phyloP scores from a whole-genome alignment of 1,140 invertebrate genomes.

The Drosophila sulfurigaster region DNA sequence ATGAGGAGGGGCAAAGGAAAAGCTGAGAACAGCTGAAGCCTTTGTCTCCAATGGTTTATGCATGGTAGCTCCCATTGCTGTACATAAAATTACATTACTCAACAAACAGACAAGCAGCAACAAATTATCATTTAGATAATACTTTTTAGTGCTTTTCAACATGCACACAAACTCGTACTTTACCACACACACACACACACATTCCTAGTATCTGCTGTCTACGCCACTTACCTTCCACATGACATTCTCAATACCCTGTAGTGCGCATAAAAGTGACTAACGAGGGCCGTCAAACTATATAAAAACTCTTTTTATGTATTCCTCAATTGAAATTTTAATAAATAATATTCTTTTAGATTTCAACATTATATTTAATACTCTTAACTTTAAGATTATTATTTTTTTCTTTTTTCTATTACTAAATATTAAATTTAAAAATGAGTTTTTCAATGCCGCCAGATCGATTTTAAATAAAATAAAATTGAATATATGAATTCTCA shows the following conservation, averaged over 20 bases:
- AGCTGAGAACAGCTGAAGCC: slow-evolving; percentile 11
- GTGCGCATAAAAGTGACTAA: background rate
- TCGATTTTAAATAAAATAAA: too few relatives aligned
- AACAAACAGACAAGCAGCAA: slow-evolving; percentile 75
- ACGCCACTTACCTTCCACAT: slow-evolving; percentile 37
- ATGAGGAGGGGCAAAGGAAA: background rate
- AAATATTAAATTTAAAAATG: too few relatives aligned
- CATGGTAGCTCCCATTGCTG: slow-evolving; percentile 53
- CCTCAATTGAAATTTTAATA: too few relatives aligned
- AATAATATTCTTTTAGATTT: too few relatives aligned
- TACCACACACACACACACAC: background rate
- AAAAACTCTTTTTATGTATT: too few relatives aligned
- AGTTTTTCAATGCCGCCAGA: too few relatives aligned
- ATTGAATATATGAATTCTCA: too few relatives aligned
- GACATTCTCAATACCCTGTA: slow-evolving; percentile 31
- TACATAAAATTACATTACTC: slow-evolving; percentile 78
- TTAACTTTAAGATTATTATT: too few relatives aligned
- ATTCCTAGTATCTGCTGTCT: slow-evolving; percentile 8
- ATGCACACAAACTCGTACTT: slow-evolving; percentile 20
- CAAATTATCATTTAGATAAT: slow-evolving; percentile 83
- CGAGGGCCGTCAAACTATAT: too few relatives aligned
- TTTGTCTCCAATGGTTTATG: slow-evolving; percentile 55
- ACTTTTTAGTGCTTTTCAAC: slow-evolving; percentile 80
- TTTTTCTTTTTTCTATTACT: too few relatives aligned
- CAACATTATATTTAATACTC: too few relatives aligned